Evolutionary conservation across 1,140 invertebrate species (phyloP).

Genomic region (Sipha flava): DNA sequence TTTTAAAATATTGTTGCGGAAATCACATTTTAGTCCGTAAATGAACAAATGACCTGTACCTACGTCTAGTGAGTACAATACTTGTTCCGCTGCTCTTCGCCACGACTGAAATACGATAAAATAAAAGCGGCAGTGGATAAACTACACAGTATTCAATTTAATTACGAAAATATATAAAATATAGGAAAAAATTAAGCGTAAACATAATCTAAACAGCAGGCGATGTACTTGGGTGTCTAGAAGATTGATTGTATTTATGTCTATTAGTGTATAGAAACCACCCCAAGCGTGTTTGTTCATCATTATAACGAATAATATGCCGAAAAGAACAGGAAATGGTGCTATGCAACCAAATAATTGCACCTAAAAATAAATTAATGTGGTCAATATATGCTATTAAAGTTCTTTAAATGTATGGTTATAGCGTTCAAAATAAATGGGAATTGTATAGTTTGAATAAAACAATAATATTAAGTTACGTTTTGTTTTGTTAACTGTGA

Average conservation of each 20-base stretch:
- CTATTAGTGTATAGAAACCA: neutral
- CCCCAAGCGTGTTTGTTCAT: neutral
- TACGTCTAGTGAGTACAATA: neutral
- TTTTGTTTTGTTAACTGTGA: too few species aligned
- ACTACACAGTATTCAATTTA: neutral
- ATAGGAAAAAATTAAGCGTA: too few species aligned
- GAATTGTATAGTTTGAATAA: too few species aligned
- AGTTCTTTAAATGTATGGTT: neutral
- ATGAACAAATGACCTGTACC: neutral
- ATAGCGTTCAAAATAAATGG: neutral
- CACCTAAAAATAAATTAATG: neutral
- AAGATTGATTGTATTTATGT: neutral
- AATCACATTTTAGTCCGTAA: neutral
- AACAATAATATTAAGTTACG: too few species aligned
- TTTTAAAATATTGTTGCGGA: neutral
- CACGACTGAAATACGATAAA: neutral
- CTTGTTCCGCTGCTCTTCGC: conserved; percentile 8
- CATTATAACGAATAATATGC: neutral
- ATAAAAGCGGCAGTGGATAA: neutral
- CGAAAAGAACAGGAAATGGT: neutral
- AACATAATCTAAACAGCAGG: too few species aligned
- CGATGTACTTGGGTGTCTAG: neutral
- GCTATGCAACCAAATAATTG: neutral
- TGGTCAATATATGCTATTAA: too few species aligned
- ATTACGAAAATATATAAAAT: too few species aligned